Evolutionary conservation across 2,888 invertebrate species (phyloP).

Genomic region (Glaucopsyche alexis): DNA sequence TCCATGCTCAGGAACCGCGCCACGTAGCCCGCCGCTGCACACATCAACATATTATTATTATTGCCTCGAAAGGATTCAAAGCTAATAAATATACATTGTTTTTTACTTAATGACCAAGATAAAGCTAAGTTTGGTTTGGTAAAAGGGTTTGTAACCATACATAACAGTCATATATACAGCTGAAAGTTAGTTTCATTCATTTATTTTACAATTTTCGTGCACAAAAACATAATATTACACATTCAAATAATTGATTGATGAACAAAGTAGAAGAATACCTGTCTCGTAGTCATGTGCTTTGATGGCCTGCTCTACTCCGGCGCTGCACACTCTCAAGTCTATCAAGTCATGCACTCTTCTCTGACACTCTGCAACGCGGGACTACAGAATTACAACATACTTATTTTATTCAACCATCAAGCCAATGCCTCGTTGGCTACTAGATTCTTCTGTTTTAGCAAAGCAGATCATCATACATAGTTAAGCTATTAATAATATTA

Average conservation of each 20-base stretch:
- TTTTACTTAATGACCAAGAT: too few species aligned
- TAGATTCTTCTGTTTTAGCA: too few species aligned
- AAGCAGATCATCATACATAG: too few species aligned
- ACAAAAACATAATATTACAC: too few species aligned
- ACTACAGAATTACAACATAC: slow-evolving; percentile 66
- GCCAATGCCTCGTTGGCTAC: too few species aligned
- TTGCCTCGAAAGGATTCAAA: not conserved
- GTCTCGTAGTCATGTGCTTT: slow-evolving; percentile 97
- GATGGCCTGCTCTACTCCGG: slow-evolving; percentile 97
- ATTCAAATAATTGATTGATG: not conserved
- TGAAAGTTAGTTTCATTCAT: too few species aligned
- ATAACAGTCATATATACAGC: too few species aligned
- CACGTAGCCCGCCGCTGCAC: slow-evolving; percentile 92
- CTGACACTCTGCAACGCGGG: slow-evolving; percentile 95
- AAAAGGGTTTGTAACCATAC: too few species aligned
- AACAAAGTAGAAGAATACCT: slow-evolving; percentile 51
- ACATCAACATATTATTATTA: not conserved
- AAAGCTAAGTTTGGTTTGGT: too few species aligned
- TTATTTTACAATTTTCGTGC: too few species aligned
- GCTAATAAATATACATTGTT: not conserved
- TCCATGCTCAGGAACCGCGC: slow-evolving; percentile 96
- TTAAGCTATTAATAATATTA: too few species aligned
- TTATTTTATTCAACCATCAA: too few species aligned
- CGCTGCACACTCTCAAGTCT: slow-evolving; percentile 96
- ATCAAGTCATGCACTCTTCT: slow-evolving; percentile 96